Evolutionary conservation across 2,113 vertebrate genomes (phyloP), one percentile per base, ranked within the genome.

Genomic region (Meriones unguiculatus): DNA sequence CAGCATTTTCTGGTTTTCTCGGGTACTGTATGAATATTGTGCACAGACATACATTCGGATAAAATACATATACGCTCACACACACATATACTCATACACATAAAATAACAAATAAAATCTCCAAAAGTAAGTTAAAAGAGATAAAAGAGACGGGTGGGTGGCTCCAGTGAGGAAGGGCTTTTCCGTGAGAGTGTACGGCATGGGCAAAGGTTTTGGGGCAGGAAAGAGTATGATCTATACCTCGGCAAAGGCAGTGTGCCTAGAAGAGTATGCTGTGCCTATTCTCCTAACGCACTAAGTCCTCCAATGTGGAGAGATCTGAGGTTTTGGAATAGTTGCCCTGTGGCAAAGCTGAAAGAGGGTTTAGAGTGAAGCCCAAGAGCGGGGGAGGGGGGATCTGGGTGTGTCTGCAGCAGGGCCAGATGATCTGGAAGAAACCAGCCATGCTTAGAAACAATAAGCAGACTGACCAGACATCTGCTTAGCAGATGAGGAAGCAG

Each of bases 231-330:
- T 22, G 41, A 57, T 24, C 11, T 7, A 54, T 14, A 15, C 30
- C 0, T 14, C 57, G 24, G 32, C 1, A 50, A 32, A 41, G 14
- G 2, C 14, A 86, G 67, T 12, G 62, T 84, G 30, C 38, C 80
- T 4, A 11, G 22, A 9, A 35, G 25, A 11, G 25, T 0, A 24
- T 5, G n/a, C 15, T 9, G 3, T 0, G 0, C 17, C 3, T 65
- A 2, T 46, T n/a, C 64, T 86, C n/a, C 70, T 54, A 52, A 41
- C 14, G 81, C 24, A 4, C 18, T 13, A 0, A 24, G 20, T n/a
- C 9, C 67, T 85, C 73, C 80, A 72, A 64, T 50, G 35, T 80
- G 72, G 3, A 17, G 12, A 18, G 59, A 59, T 73, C 28, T 94
- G 94, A 93, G 24, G 24, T 89, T 90, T 87, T 62, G 77, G 65